Conservation (phyloP, 2,888 invertebrate species). For the Trachelus tabidus region DNA sequence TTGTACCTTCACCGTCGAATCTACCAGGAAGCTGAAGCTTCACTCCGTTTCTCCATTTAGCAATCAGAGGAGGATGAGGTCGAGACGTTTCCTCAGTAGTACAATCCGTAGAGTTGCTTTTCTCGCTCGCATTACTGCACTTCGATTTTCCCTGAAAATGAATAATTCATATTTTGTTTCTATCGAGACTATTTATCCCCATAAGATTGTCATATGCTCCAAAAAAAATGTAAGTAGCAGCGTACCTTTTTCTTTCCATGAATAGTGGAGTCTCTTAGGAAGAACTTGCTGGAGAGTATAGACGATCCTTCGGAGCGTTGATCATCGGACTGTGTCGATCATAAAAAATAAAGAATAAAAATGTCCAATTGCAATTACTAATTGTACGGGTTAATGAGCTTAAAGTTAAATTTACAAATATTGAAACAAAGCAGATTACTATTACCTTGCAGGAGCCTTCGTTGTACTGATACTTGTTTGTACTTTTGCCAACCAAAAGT, state of each 20-base stretch:
- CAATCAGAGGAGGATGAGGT: slow-evolving; percentile 69
- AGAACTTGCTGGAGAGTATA: slow-evolving; percentile 74
- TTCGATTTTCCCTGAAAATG: slow-evolving; percentile 53
- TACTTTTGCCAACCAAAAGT: slow-evolving; percentile 72
- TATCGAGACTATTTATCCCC: background rate
- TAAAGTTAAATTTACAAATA: slow-evolving; percentile 7
- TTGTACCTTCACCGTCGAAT: slow-evolving; percentile 77
- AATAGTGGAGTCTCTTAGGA: slow-evolving; percentile 72
- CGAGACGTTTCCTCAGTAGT: slow-evolving; percentile 53
- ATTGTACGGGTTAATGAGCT: slow-evolving; percentile 4
- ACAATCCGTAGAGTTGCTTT: slow-evolving; percentile 52
- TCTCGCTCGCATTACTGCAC: slow-evolving; percentile 53
- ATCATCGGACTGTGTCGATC: slow-evolving; percentile 73
- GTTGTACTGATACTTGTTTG: slow-evolving; percentile 55
- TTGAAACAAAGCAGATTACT: background rate
- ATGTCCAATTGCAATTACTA: slow-evolving; percentile 4
- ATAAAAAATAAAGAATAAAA: slow-evolving; percentile 14
- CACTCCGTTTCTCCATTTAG: slow-evolving; percentile 78
- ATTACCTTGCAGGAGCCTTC: slow-evolving; percentile 62
- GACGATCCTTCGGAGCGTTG: slow-evolving; percentile 80
- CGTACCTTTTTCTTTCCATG: slow-evolving; percentile 62
- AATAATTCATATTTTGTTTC: background rate
- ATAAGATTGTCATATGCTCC: background rate
- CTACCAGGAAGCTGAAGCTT: slow-evolving; percentile 72
- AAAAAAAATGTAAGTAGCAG: background rate